A percentile compares a stretch with the other conserved stretches of the same genome.
Evolutionary conservation across 2,797 vertebrate species (phyloP).

Genomic region (Galago senegalensis): DNA sequence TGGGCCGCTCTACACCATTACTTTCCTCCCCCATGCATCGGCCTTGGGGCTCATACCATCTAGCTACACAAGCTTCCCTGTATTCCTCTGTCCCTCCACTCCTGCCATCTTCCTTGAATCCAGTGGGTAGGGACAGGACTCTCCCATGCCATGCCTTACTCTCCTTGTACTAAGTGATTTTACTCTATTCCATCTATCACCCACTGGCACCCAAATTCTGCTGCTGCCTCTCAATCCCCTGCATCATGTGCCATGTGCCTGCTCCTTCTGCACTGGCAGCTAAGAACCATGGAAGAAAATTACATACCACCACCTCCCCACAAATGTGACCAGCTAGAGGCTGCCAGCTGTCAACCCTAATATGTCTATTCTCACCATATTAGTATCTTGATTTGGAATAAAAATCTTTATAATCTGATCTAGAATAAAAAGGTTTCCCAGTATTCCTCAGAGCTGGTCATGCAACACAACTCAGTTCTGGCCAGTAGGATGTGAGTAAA

Average conservation of each 20-base stretch:
- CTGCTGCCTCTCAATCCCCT: background rate
- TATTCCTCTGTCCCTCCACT: background rate
- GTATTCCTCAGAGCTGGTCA: background rate
- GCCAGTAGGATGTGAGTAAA: background rate
- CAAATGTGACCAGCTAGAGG: background rate
- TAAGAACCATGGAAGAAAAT: background rate
- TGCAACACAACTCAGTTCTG: background rate
- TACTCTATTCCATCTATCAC: background rate
- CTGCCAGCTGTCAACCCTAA: background rate
- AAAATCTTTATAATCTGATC: background rate
- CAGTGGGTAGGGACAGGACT: background rate
- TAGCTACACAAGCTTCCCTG: background rate
- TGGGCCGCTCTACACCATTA: background rate
- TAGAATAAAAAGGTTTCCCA: conserved; percentile 14
- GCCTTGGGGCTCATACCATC: background rate
- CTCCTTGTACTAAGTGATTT: background rate
- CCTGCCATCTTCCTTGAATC: background rate
- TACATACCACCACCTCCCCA: background rate
- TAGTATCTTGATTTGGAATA: conserved; percentile 41
- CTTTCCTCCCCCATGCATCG: background rate
- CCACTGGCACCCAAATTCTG: background rate
- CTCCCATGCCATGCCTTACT: background rate
- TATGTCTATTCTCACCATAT: background rate
- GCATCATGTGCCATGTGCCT: background rate
- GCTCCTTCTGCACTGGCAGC: background rate